A percentile compares a stretch with the other conserved stretches of the same genome.
Evolutionary conservation across 2,888 invertebrate species (phyloP).

Genomic region (Girardia tigrina): DNA sequence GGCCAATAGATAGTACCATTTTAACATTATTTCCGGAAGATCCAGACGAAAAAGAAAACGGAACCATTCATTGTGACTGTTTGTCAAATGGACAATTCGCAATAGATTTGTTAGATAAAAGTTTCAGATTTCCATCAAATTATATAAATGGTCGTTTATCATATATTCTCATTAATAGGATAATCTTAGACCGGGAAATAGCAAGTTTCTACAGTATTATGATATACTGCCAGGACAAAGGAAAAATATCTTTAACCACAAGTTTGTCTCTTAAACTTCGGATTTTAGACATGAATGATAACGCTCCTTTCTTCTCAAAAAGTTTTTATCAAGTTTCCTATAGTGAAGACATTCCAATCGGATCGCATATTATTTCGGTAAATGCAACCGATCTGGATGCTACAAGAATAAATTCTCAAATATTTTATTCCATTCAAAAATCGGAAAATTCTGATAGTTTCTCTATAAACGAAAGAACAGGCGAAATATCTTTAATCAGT

Average conservation of each 20-base stretch:
- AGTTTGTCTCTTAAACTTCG: neutral
- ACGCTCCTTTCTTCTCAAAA: neutral
- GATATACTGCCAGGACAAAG: neutral
- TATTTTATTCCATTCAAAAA: neutral
- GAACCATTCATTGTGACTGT: slow-evolving; percentile 16
- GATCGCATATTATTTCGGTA: neutral
- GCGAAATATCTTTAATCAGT: neutral
- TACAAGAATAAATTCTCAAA: neutral
- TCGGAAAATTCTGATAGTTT: neutral
- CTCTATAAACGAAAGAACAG: neutral
- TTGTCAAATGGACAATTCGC: neutral
- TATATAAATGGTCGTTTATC: neutral
- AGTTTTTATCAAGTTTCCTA: neutral
- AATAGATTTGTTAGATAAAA: neutral
- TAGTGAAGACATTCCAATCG: neutral
- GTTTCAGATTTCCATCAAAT: neutral
- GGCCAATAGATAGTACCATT: neutral
- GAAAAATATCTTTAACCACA: neutral
- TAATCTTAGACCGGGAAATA: neutral
- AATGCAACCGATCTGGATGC: slow-evolving; percentile 13
- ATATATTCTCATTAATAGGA: neutral
- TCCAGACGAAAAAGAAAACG: slow-evolving; percentile 10
- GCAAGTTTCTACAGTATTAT: neutral
- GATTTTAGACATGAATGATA: slow-evolving; percentile 3
- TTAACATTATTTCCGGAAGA: slow-evolving; percentile 8